Percentiles rank a stretch among this genome's conserved stretches.
These are phyloP conservation scores for Eubasilissa splendida DNA, from an alignment of 2,888 invertebrate species.

Conservation along the genomic window DNA sequence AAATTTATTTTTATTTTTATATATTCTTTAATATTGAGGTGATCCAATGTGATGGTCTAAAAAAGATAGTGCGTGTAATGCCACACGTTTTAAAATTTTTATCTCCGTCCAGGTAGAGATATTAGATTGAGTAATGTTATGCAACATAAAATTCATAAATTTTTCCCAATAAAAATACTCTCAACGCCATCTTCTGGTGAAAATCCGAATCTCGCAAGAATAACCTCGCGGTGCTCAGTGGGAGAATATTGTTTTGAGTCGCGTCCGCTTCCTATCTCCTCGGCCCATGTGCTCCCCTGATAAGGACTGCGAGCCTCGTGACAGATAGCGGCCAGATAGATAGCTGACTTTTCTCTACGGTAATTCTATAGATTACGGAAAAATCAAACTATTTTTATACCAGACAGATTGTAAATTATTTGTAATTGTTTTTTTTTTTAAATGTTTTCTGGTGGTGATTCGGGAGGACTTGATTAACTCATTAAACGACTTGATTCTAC, in stretches of 20 bases:
- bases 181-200: neutral
- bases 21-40: neutral
- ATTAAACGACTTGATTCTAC: no score
- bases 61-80: neutral
- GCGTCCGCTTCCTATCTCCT: conserved; percentile 1
- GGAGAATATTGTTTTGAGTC: neutral
- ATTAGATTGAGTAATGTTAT: neutral
- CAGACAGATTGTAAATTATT: no score
- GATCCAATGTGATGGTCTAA: neutral
- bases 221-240: neutral
- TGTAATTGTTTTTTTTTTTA: no score
- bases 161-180: neutral
- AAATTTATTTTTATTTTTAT: no score
- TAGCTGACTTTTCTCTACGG: neutral
- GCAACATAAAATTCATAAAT: neutral
- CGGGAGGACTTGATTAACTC: no score
- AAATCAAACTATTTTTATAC: no score
- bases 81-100: neutral
- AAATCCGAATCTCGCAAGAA: neutral
- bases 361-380: neutral
- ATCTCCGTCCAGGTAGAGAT: neutral
- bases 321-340: neutral
- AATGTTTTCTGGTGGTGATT: no score
- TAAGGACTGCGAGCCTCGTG: conserved; percentile 9
- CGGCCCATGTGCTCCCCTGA: conserved; percentile 7